Evolutionary conservation across 2,113 vertebrate species (phyloP).

Genomic region (Lampris incognitus): DNA sequence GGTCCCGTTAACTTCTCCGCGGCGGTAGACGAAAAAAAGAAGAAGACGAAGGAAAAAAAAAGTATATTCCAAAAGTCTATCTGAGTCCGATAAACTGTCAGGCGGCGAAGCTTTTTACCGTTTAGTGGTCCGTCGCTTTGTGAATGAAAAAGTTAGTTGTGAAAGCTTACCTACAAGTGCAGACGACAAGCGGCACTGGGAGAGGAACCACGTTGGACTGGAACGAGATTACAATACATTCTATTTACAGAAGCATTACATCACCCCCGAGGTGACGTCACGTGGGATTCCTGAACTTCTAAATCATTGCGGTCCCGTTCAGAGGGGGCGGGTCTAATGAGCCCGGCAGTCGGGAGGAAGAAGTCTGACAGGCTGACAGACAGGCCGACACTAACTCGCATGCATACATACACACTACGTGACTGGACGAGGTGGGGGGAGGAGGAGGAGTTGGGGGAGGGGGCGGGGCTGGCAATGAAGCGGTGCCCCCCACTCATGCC

Average conservation of each 20-base stretch:
- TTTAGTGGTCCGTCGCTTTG: slow-evolving; percentile 27
- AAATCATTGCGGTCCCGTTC: slow-evolving; percentile 96
- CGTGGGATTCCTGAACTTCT: slow-evolving; percentile 99
- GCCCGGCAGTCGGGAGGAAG: slow-evolving; percentile 20
- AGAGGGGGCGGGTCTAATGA: slow-evolving; percentile 66
- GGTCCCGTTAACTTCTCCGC: slow-evolving; percentile 27
- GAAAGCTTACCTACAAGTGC: slow-evolving; percentile 81
- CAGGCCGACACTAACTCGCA: background rate
- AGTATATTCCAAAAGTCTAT: no score
- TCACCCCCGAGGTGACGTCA: slow-evolving; percentile 97
- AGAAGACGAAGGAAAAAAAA: background rate
- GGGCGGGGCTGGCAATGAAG: no score
- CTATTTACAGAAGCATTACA: slow-evolving; percentile 99
- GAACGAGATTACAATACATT: slow-evolving; percentile 97
- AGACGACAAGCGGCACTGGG: slow-evolving; percentile 87
- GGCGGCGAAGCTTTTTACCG: slow-evolving; percentile 17
- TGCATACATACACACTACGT: slow-evolving; percentile 43
- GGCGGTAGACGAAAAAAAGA: background rate
- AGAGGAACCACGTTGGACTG: slow-evolving; percentile 98
- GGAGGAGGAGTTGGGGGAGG: slow-evolving; percentile 20
- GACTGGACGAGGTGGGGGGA: slow-evolving; percentile 46
- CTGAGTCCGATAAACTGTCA: background rate
- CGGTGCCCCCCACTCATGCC: background rate
- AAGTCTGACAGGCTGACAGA: background rate
- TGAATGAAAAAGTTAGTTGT: slow-evolving; percentile 63